Percentiles rank a stretch among this genome's conserved stretches.
phyloP scores from a whole-genome alignment of 2,113 vertebrate species.

The Oostethus manadensis region DNA sequence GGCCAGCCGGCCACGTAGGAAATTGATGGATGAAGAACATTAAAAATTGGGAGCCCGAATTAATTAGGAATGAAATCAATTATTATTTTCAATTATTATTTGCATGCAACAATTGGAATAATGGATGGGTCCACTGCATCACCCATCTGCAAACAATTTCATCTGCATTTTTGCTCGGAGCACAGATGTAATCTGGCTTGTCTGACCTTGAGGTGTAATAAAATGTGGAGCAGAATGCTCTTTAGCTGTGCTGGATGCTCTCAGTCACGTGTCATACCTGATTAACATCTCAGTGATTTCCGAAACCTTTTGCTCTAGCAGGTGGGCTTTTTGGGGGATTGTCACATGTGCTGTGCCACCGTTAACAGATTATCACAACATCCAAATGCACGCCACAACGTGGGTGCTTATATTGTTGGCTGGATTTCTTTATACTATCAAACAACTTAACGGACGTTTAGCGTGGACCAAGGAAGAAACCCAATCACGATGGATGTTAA shows the following conservation, averaged over 20 bases:
- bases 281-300: slow-evolving; percentile 26
- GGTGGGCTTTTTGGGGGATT: slow-evolving; percentile 2
- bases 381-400: not conserved
- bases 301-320: slow-evolving; percentile 8
- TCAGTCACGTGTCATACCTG: slow-evolving; percentile 12
- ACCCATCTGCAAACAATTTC: slow-evolving; percentile 24
- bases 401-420: too few relatives aligned
- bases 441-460: too few relatives aligned
- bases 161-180: slow-evolving; percentile 13
- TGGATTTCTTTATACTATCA: not conserved
- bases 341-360: too few relatives aligned
- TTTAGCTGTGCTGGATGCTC: slow-evolving; percentile 26
- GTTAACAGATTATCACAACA: not conserved
- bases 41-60: not conserved
- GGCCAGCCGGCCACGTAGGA: too few relatives aligned
- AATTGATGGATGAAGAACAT: too few relatives aligned
- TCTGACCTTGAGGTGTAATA: slow-evolving; percentile 40
- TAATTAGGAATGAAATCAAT: not conserved
- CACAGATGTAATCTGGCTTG: slow-evolving; percentile 27
- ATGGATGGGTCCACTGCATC: not conserved
- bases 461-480: too few relatives aligned
- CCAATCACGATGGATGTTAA: too few relatives aligned
- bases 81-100: not conserved
- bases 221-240: slow-evolving; percentile 24
- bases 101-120: not conserved